phyloP scores from a whole-genome alignment of 2,888 invertebrate genomes.

The Epistrophella euchroma region DNA sequence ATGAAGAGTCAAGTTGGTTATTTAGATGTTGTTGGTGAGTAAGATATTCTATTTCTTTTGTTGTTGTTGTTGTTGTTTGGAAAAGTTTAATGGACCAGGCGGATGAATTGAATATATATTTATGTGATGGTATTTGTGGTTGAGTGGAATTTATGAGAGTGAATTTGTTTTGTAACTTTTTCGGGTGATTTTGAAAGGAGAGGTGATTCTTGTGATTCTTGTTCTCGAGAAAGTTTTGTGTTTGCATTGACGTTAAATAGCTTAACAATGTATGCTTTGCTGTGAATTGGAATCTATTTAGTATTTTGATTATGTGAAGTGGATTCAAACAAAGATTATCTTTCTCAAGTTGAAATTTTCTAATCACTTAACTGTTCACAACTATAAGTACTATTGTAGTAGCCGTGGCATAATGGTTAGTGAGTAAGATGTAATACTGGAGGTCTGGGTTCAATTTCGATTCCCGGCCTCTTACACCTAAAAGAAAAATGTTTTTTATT shows the following conservation, averaged over 20 bases:
- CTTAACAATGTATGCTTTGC: no score
- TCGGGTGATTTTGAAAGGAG: background rate
- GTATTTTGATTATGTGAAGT: no score
- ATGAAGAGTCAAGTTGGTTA: conserved; percentile 96
- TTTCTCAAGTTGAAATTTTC: no score
- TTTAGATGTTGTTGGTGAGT: conserved; percentile 94
- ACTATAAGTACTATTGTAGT: no score
- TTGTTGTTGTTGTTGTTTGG: conserved; percentile 17
- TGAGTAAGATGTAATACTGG: no score
- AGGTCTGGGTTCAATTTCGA: no score
- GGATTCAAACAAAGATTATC: no score
- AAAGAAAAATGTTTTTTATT: no score
- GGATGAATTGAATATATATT: background rate
- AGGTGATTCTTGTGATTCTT: background rate
- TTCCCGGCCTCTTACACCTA: no score
- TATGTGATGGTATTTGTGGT: conserved; percentile 13
- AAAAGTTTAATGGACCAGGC: conserved; percentile 25
- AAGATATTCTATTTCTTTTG: conserved; percentile 12
- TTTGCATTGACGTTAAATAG: background rate
- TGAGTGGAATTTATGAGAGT: conserved; percentile 28
- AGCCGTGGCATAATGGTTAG: no score
- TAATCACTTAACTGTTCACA: no score
- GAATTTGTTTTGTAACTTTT: conserved; percentile 37
- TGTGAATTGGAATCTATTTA: no score
- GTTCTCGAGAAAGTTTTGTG: background rate